Evolutionary conservation across 2,113 vertebrate species (phyloP).

Genomic region (Lepus americanus): DNA sequence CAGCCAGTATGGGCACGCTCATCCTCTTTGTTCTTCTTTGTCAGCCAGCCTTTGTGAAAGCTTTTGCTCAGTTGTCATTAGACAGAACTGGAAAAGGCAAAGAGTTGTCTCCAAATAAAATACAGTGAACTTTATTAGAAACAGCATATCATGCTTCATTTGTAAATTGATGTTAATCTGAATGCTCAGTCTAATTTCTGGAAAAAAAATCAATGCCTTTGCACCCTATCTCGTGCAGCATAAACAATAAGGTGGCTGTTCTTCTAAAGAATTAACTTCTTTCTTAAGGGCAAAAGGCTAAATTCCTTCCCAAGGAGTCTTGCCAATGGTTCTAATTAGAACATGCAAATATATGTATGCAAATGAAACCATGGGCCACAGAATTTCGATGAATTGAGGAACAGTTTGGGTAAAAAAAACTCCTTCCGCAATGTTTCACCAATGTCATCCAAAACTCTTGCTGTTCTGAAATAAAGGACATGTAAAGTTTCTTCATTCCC

Average conservation of each 20-base stretch:
- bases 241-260: constrained; percentile 17
- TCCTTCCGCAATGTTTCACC: neutral
- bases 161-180: constrained; percentile 49
- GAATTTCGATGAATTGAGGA: constrained; percentile 48
- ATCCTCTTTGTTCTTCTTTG: neutral
- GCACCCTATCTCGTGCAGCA: neutral
- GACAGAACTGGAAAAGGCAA: constrained; percentile 1
- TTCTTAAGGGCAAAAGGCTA: constrained; percentile 69
- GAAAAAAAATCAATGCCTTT: neutral
- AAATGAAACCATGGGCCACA: constrained; percentile 44
- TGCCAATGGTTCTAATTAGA: constrained; percentile 60
- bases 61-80: neutral
- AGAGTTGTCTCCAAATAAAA: constrained; percentile 57
- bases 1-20: accelerated
- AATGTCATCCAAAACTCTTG: neutral
- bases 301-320: constrained; percentile 27
- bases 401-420: constrained; percentile 54
- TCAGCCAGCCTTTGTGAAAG: neutral
- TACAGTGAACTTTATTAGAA: constrained; percentile 53
- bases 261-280: constrained; percentile 60
- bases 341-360: constrained; percentile 60
- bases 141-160: constrained; percentile 22
- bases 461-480: neutral
- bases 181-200: constrained; percentile 46
- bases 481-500: neutral